These are phyloP conservation scores for Rousettus madagascariensis DNA, from an alignment of 2,797 vertebrate genomes.

Conservation along the genomic window DNA sequence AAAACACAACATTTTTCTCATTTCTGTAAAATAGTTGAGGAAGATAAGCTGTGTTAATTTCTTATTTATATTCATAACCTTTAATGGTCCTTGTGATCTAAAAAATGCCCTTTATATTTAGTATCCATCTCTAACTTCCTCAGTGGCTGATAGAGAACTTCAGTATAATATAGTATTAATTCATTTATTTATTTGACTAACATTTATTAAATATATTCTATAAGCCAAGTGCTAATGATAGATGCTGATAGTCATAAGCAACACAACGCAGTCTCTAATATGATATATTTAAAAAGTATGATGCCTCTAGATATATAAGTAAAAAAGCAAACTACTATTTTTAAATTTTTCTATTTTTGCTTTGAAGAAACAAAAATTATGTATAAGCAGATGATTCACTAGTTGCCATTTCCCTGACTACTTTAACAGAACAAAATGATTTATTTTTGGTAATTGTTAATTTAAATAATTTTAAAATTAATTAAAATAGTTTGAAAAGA, in stretches of 20 bases:
- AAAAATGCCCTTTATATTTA: background rate
- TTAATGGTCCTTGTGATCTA: background rate
- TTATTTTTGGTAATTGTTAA: constrained; percentile 6
- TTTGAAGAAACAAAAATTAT: constrained; percentile 38
- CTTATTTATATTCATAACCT: background rate
- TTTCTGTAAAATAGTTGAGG: background rate
- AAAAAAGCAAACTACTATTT: constrained; percentile 37
- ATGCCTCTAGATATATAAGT: background rate
- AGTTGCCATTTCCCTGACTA: background rate
- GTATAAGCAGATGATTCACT: background rate
- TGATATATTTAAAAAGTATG: background rate
- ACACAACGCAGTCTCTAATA: background rate
- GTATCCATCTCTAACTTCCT: background rate
- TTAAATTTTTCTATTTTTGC: background rate
- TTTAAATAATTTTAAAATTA: background rate
- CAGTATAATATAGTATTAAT: background rate
- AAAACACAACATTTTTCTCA: background rate
- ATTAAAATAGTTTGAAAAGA: constrained; percentile 47
- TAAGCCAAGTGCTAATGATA: background rate
- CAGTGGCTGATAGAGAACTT: background rate
- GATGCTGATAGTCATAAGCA: background rate
- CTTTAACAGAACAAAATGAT: background rate
- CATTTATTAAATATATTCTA: constrained; percentile 6
- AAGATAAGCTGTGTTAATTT: background rate
- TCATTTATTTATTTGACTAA: background rate